Conservation (phyloP, 2,113 vertebrate species). For the Mungos mungo region DNA sequence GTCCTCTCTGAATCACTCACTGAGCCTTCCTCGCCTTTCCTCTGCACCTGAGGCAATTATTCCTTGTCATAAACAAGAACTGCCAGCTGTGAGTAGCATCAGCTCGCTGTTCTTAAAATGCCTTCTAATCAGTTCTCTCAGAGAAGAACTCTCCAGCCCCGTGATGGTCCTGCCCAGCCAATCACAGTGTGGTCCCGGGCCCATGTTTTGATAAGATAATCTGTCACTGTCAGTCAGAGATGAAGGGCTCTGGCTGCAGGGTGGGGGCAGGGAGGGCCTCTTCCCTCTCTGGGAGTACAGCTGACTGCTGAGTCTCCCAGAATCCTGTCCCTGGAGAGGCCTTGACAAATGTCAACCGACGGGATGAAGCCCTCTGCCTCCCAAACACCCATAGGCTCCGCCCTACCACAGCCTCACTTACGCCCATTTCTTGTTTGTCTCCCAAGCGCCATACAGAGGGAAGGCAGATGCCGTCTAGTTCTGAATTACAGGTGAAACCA, state of each 20-base stretch:
- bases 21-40: background rate
- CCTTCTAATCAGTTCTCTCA: conserved; percentile 65
- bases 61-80: conserved; percentile 78
- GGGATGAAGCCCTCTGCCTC: background rate
- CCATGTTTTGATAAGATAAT: conserved; percentile 44
- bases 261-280: rapidly evolving
- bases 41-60: conserved; percentile 66
- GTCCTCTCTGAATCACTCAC: conserved; percentile 45
- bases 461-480: background rate
- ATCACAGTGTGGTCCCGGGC: background rate
- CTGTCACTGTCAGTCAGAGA: conserved; percentile 66
- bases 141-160: conserved; percentile 44
- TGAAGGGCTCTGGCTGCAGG: background rate
- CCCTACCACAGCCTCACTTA: background rate
- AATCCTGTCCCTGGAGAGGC: background rate
- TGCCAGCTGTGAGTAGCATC: conserved; percentile 72
- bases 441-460: background rate
- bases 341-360: background rate
- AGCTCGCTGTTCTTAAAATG: conserved; percentile 66
- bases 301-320: background rate
- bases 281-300: background rate
- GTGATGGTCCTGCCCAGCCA: conserved; percentile 31
- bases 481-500: background rate
- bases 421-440: background rate
- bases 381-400: background rate